Base-by-base conservation (phyloP, 2,888 invertebrate species). In the Cheilosia scutellata region DNA sequence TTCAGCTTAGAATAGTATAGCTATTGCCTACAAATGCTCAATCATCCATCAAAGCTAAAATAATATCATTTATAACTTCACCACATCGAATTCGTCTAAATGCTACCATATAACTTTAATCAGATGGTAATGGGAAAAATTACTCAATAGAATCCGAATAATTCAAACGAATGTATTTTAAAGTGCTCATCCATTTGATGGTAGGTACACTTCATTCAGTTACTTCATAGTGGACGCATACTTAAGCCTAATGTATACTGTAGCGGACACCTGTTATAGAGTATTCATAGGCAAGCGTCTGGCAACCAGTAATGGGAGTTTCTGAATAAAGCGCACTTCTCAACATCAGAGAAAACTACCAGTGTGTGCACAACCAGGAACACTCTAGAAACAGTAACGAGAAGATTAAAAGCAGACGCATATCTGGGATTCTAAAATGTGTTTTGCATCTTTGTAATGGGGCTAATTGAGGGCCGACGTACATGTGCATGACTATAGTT, bases 401-500 rank as follows among this genome's bases (percentile, higher is more conserved):
- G 16, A 40, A 71, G 77, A 82, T 82, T 77, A 77, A 71, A 82
- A 82, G 53, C 82, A 82, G 29, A 53, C 53, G 53, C n/a, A 53
- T 53, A 29, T 27, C 53, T 53, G 13, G 53, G 42, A 63, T 68
- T 65, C 58, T 60, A 60, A 82, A 82, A 82, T 82, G 77, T 82
- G 82, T 82, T 82, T 77, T 77, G 82, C 82, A 71, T 82, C 82
- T 65, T 71, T 60, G 70, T 29, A 53, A 53, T 53, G 53, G 58
- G 82, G 77, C 77, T 82, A 82, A 82, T 82, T 82, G 82, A 82
- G 76, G 49, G 25, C 9, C 49, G 60, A 65, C 65, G 60, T 44
- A 29, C 31, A 62, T 42, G 42, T 57, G 40, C 40, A 68, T 40
- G 31, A 33, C 37, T 13, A 51, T 3, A n/a, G n/a, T 44, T 40